A percentile compares a stretch with the other conserved stretches of the same genome.
These are phyloP conservation scores for Mungos mungo DNA, from an alignment of 2,113 vertebrate species.

Conservation along the genomic window DNA sequence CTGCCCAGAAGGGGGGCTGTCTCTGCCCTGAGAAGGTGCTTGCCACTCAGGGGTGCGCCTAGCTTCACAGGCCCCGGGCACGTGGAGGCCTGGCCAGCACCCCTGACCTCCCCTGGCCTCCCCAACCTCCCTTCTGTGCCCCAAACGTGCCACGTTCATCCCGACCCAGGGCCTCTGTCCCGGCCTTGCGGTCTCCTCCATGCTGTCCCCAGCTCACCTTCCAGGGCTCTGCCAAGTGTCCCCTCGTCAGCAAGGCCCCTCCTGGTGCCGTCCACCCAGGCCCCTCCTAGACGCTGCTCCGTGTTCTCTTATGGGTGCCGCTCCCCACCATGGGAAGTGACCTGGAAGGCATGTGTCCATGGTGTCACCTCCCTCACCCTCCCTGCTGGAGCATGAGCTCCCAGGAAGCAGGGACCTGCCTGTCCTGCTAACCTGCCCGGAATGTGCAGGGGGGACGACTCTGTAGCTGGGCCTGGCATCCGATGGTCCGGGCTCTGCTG, in stretches of 20 bases:
- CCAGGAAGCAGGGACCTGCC: not conserved
- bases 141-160: not conserved
- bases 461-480: not conserved
- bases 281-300: no score
- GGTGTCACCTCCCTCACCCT: not conserved
- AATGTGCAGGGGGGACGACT: not conserved
- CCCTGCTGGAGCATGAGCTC: not conserved
- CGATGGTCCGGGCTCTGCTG: not conserved
- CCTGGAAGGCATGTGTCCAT: not conserved
- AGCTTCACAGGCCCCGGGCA: not conserved
- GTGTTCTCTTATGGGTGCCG: not conserved
- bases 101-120: not conserved
- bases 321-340: not conserved
- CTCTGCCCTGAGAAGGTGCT: not conserved
- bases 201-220: not conserved
- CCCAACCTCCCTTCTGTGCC: not conserved
- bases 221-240: not conserved
- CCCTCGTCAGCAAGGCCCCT: not conserved
- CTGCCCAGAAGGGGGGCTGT: not conserved
- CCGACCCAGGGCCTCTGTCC: not conserved
- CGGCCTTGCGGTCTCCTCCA: accelerated
- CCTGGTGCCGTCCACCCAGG: accelerated
- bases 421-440: not conserved
- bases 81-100: not conserved
- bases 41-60: not conserved